phyloP scores from a whole-genome alignment of 92 coral and sea anemone species.

The Palythoa grandiflora region DNA sequence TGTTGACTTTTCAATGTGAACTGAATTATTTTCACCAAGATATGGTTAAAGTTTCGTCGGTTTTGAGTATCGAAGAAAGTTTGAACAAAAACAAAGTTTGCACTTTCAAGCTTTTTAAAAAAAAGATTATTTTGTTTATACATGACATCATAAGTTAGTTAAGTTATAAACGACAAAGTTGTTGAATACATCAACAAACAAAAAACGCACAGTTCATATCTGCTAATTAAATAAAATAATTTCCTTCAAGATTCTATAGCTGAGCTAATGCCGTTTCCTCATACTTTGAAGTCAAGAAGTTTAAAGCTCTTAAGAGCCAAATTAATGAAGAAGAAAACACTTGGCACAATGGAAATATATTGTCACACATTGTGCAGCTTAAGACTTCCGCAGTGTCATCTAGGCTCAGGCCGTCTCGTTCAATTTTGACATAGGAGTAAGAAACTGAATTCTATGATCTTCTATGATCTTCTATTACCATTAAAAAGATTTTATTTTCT shows the following conservation, averaged over 20 bases:
- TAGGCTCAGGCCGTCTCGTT: conserved; percentile 7
- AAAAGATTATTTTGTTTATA: too few relatives aligned
- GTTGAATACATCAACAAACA: not conserved
- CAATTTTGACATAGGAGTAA: not conserved
- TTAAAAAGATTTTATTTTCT: not conserved
- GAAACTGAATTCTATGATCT: not conserved
- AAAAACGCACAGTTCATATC: not conserved
- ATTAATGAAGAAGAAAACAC: not conserved
- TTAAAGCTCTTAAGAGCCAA: not conserved
- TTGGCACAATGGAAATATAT: not conserved
- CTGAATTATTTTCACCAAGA: too few relatives aligned
- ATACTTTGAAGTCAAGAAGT: not conserved
- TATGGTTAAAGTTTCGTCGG: too few relatives aligned
- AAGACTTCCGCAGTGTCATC: conserved; percentile 29
- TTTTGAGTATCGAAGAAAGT: too few relatives aligned
- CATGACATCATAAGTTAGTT: not conserved
- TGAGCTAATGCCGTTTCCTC: not conserved
- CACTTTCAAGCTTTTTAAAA: too few relatives aligned
- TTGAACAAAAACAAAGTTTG: too few relatives aligned
- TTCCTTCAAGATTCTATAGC: not conserved
- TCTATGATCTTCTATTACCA: not conserved
- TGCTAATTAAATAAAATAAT: not conserved
- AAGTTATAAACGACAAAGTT: not conserved
- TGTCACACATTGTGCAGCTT: not conserved
- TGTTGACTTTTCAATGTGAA: too few relatives aligned